These are phyloP conservation scores for Lanius collurio DNA, from an alignment of 2,113 vertebrate genomes.

Conservation along the genomic window DNA sequence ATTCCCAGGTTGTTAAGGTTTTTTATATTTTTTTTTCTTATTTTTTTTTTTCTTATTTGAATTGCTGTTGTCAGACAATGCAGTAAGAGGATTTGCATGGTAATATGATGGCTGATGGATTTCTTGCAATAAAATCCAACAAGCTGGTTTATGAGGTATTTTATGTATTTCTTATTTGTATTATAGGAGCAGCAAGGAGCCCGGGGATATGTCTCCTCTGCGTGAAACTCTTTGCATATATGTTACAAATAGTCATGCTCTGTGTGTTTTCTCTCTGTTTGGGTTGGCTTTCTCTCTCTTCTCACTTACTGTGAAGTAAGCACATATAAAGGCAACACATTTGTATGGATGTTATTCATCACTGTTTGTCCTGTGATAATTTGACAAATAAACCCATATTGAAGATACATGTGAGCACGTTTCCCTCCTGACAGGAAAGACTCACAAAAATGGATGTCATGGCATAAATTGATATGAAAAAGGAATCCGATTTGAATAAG, in stretches of 20 bases:
- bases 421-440: neutral
- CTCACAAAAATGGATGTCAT: neutral
- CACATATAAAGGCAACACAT: neutral
- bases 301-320: neutral
- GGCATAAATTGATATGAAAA: neutral
- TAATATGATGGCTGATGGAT: conserved; percentile 50
- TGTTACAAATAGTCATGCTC: neutral
- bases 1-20: neutral
- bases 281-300: neutral
- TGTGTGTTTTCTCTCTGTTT: conserved; percentile 19
- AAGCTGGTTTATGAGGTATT: conserved; percentile 45
- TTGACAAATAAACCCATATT: neutral
- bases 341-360: neutral
- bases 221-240: neutral
- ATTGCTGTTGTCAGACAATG: conserved; percentile 34
- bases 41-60: neutral
- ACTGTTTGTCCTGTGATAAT: neutral
- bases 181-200: neutral
- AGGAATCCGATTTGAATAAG: conserved; percentile 36
- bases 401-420: neutral
- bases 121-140: conserved; percentile 42
- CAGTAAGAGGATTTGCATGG: conserved; percentile 46
- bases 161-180: conserved; percentile 39
- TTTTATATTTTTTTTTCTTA: neutral
- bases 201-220: neutral